Evolutionary conservation across 2,113 vertebrate species (phyloP), one percentile per base, ranked within the genome.

Genomic region (Gnathonemus longibarbis): DNA sequence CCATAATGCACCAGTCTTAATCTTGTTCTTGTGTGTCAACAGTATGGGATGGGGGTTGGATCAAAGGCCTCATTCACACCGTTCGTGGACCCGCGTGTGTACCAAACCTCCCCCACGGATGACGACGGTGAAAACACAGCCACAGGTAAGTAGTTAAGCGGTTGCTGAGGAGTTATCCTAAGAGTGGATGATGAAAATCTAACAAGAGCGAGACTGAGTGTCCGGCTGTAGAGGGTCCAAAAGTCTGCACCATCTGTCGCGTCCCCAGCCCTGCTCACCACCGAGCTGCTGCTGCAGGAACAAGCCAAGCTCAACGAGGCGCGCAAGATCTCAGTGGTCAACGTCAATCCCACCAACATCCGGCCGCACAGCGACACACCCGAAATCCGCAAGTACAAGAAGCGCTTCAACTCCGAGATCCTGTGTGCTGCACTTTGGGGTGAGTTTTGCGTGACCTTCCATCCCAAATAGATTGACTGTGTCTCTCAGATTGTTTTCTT

Each of bases 311-410:
- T 99, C 88, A 99, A 97, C 1, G 98, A 99, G 95, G 98, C 98
- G 52, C 96, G 98, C 85, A 99, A 99, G 95, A 99, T 99, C 95
- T 99, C 98, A 0, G 98, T 99, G 94, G 98, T 99, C 92, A 99
- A 99, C 0, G 98, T 99, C 90, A 99, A 99, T 93, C 98, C 98
- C 10, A 99, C 98, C 89, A 99, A 99, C 96, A 99, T 98, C 94
- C 95, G 98, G 27, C 98, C 98, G 77, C 98, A 99, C 94, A 99
- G 98, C 0, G 98, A 99, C 95, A 98, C 98, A 0, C 98, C 98
- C 0, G 98, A 99, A 96, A 99, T 99, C 93, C 97, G 98, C 89
- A 99, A 99, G 91, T 99, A 99, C 95, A 99, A 99, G 96, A 99
- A 99, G 88, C 97, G 98, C 91, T 99, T 99, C 96, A 99, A 99